These are phyloP conservation scores for Megalurothrips usitatus DNA, from an alignment of 2,888 invertebrate genomes.

Conservation along the genomic window DNA sequence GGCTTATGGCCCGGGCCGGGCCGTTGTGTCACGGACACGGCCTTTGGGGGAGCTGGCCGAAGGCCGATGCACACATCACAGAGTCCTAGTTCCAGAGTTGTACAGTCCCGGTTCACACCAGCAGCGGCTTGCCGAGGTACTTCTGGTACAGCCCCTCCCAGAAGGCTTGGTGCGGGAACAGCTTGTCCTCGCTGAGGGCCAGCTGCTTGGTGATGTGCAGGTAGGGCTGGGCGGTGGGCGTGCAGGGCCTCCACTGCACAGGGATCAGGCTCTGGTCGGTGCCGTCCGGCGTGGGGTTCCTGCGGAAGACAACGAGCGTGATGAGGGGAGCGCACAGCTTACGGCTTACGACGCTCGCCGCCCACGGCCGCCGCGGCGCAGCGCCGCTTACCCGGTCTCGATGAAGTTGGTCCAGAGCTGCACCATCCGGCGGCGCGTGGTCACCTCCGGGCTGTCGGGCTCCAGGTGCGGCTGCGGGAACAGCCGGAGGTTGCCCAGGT, in stretches of 20 bases:
- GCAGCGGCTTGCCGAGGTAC: background rate
- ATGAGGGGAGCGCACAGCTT: too few relatives aligned
- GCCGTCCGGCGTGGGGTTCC: background rate
- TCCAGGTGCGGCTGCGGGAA: slow-evolving; percentile 34
- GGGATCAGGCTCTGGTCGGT: background rate
- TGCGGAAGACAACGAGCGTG: background rate
- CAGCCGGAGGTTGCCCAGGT: slow-evolving; percentile 39
- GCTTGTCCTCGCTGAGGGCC: background rate
- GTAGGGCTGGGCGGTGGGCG: background rate
- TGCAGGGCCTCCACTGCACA: background rate
- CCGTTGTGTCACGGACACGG: too few relatives aligned
- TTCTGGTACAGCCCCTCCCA: slow-evolving; percentile 8
- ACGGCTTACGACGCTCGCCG: too few relatives aligned
- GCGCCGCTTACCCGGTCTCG: slow-evolving; percentile 37
- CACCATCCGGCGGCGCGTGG: slow-evolving; percentile 35
- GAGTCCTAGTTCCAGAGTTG: too few relatives aligned
- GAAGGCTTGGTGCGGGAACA: slow-evolving; percentile 1
- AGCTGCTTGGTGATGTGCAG: background rate
- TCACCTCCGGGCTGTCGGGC: background rate
- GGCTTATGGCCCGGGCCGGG: too few relatives aligned
- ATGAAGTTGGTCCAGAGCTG: slow-evolving; percentile 43
- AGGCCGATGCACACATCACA: too few relatives aligned
- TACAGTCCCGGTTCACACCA: background rate
- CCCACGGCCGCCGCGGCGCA: too few relatives aligned
- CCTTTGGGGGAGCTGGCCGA: too few relatives aligned